These are phyloP conservation scores for Perizoma flavofasciatum DNA, from an alignment of 2,888 invertebrate genomes.

Conservation along the genomic window DNA sequence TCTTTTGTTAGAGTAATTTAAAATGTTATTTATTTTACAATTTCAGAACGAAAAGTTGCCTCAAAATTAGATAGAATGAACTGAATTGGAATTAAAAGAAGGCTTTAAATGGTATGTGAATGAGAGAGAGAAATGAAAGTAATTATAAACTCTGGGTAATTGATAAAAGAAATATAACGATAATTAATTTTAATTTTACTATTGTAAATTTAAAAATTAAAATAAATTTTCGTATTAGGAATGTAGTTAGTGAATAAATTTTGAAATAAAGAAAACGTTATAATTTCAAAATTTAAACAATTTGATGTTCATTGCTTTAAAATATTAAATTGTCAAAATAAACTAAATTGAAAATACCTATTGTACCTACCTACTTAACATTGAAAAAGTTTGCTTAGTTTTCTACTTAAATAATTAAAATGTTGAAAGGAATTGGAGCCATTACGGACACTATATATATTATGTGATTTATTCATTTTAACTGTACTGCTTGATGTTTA, in stretches of 20 bases:
- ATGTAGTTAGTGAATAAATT: slow-evolving; percentile 72
- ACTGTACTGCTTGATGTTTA: slow-evolving; percentile 36
- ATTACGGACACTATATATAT: slow-evolving; percentile 30
- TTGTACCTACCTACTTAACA: slow-evolving; percentile 21
- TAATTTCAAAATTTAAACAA: background rate
- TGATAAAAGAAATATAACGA: slow-evolving; percentile 44
- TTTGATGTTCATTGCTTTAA: background rate
- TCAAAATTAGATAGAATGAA: slow-evolving; percentile 40
- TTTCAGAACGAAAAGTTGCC: too few relatives aligned
- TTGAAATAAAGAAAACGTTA: slow-evolving; percentile 26
- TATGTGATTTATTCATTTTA: slow-evolving; percentile 24
- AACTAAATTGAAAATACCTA: background rate
- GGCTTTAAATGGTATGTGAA: slow-evolving; percentile 41
- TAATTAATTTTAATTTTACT: slow-evolving; percentile 51
- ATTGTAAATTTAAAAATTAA: slow-evolving; percentile 58
- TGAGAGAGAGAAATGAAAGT: slow-evolving; percentile 36
- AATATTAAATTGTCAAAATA: too few relatives aligned
- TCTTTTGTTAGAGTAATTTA: too few relatives aligned
- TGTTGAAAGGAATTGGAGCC: slow-evolving; percentile 44
- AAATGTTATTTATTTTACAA: too few relatives aligned
- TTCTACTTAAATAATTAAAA: background rate
- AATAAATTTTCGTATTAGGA: slow-evolving; percentile 53
- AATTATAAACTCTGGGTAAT: slow-evolving; percentile 44
- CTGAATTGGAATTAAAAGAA: slow-evolving; percentile 35
- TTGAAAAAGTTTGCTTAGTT: slow-evolving; percentile 9